Conservation (phyloP, 2,888 invertebrate species). For the Eilema sororculum region DNA sequence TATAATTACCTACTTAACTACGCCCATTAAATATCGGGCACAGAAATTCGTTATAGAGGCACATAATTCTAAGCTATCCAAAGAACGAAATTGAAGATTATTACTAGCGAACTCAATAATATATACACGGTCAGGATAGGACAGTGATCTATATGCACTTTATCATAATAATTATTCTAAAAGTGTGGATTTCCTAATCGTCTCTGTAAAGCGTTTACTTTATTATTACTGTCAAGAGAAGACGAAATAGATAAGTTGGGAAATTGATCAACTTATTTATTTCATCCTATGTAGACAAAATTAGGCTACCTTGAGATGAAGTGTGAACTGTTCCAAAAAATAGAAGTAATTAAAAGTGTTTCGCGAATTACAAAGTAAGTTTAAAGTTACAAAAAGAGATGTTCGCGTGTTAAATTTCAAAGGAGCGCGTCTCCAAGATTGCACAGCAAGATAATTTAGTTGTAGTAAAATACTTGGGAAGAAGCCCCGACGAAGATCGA, state of each 20-base stretch:
- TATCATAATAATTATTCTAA: background rate
- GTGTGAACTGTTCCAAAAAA: background rate
- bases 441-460: conserved; percentile 46
- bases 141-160: background rate
- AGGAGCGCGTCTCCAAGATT: conserved; percentile 38
- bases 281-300: background rate
- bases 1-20: background rate
- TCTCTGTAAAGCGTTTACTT: background rate
- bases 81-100: too few relatives aligned
- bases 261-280: background rate
- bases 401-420: conserved; percentile 44
- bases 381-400: conserved; percentile 31
- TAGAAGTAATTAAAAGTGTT: conserved; percentile 8
- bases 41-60: too few relatives aligned
- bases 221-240: too few relatives aligned
- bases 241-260: background rate
- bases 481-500: conserved; percentile 66
- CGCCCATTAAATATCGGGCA: background rate
- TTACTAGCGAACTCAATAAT: too few relatives aligned
- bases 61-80: too few relatives aligned
- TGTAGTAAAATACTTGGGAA: conserved; percentile 53
- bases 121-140: background rate
- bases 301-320: background rate
- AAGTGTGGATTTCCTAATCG: background rate
- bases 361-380: conserved; percentile 24